These are phyloP conservation scores for Macquaria australasica DNA, from an alignment of 2,113 vertebrate genomes.

Conservation along the genomic window DNA sequence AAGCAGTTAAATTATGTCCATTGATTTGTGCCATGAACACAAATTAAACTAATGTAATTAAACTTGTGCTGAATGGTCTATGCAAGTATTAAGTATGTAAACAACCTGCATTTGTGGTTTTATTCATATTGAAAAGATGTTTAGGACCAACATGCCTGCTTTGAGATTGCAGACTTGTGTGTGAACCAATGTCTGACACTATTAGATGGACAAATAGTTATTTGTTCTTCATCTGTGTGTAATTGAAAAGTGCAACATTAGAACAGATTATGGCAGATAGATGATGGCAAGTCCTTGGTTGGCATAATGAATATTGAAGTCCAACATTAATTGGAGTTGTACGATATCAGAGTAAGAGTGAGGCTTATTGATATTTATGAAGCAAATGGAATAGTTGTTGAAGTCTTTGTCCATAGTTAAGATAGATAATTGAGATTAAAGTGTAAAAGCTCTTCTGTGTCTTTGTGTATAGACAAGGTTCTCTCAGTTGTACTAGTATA, in stretches of 20 bases:
- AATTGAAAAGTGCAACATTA: conserved; percentile 39
- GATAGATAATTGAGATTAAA: no score
- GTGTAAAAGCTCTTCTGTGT: not conserved
- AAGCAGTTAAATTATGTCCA: conserved; percentile 41
- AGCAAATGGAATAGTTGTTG: not conserved
- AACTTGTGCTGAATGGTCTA: conserved; percentile 37
- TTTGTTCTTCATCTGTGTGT: conserved; percentile 12
- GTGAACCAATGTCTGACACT: not conserved
- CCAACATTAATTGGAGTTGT: conserved; percentile 29
- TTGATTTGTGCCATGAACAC: conserved; percentile 45
- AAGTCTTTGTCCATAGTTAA: not conserved
- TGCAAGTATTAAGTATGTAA: conserved; percentile 32
- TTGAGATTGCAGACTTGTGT: conserved; percentile 32
- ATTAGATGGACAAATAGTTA: conserved; percentile 19
- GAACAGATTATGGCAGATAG: not conserved
- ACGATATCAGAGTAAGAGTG: not conserved
- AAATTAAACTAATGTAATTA: conserved; percentile 68
- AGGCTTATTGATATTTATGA: conserved; percentile 1
- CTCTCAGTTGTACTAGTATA: not conserved
- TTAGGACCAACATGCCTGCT: conserved; percentile 26
- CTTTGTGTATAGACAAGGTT: not conserved
- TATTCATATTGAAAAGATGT: conserved; percentile 53
- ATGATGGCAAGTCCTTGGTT: conserved; percentile 25
- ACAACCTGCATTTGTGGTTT: conserved; percentile 20
- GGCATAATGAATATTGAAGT: not conserved